Evolutionary conservation across 2,888 invertebrate genomes (phyloP), one percentile per base, ranked within the genome.

Genomic region (Trisateles emortualis): DNA sequence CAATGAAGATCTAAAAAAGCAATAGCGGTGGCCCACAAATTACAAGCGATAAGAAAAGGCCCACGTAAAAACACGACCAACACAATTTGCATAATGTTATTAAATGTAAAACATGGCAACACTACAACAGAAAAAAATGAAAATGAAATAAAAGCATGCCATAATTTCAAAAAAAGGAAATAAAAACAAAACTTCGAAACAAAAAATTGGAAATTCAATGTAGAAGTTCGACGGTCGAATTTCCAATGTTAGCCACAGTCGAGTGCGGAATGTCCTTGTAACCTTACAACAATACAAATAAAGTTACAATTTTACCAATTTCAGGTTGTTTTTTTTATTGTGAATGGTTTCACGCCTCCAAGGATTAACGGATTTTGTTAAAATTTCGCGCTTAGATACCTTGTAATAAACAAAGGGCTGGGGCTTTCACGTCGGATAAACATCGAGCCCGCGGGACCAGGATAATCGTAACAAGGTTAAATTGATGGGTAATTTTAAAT

Each of bases 381-480:
- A 45, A 50, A 40, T 46, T 39, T 30, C 29, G 11, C 17, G 40
- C 8, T 41, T 16, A 40, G 36, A 49, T 38, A 51, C 40, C 40
- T 51, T 51, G 30, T 61, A 58, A 68, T 59, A 59, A 53, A 65
- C 50, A 9, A 43, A 47, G 35, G 51, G 49, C 41, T 33, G 45
- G 11, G 29, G 16, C 30, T 56, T 56, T 41, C 42, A 43, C 45
- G 53, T 41, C 35, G 36, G 44, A 19, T 54, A 42, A 69, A 47
- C 51, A 60, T 48, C 40, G 47, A 13, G 11, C 30, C 41, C 52
- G 24, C 2, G 43, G 48, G 59, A 11, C 17, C 8, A 19, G 36
- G 35, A 17, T 53, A 42, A 58, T 46, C 45, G 52, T 51, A 48
- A 65, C 55, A 58, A 54, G 50, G 30, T 48, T 42, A 52, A 39